Percentiles rank a stretch among this genome's conserved stretches.
phyloP scores from a whole-genome alignment of 2,797 vertebrate genomes.

The Echeneis naucrates region DNA sequence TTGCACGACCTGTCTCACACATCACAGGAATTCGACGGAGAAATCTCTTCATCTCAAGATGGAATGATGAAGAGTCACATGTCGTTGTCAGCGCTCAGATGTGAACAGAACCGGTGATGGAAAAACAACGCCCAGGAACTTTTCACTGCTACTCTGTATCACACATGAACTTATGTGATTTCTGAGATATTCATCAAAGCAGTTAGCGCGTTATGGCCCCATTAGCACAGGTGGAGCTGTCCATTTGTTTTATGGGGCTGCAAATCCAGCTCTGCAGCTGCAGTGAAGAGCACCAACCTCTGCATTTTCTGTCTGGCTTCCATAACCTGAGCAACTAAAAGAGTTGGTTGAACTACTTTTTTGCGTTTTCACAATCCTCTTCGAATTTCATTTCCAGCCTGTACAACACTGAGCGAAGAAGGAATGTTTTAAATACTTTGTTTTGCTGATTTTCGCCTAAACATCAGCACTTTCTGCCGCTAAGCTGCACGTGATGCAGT shows the following conservation, averaged over 20 bases:
- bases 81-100: neutral
- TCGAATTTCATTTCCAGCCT: neutral
- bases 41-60: slow-evolving; percentile 33
- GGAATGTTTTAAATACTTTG: neutral
- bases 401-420: no score
- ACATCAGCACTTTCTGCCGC: neutral
- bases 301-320: neutral
- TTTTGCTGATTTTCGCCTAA: neutral
- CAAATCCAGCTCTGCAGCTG: neutral
- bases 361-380: neutral
- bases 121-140: neutral
- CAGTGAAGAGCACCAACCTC: neutral
- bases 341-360: neutral
- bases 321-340: neutral
- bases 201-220: neutral
- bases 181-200: neutral
- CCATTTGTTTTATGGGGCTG: neutral
- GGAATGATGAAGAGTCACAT: slow-evolving; percentile 11
- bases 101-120: neutral
- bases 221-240: neutral
- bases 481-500: neutral
- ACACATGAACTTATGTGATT: no score
- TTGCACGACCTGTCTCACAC: neutral
- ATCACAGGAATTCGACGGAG: slow-evolving; percentile 18
- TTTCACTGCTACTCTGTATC: no score